Evolutionary conservation across 2,113 vertebrate species (phyloP), one percentile per base, ranked within the genome.

Genomic region (Balaeniceps rex): DNA sequence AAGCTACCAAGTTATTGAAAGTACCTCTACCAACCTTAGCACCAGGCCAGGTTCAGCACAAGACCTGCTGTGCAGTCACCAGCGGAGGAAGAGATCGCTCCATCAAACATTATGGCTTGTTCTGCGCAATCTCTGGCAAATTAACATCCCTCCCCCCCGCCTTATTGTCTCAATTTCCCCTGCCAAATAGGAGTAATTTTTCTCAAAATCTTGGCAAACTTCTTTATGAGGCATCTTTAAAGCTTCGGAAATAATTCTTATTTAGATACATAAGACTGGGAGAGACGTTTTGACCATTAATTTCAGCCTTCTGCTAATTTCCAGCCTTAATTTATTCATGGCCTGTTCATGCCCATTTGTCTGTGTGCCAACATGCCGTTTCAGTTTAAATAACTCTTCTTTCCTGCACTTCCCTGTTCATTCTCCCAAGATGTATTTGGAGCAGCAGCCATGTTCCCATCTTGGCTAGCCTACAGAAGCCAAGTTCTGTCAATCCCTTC

Each of bases 261-360:
- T 80, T 96, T 92, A 88, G 93, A 83, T 88, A 90, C 36, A 8
- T 61, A 88, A 91, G 63, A 69, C 84, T 3, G 6, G 0, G 54
- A 19, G 10, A 90, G 78, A 63, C 33, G n/a, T 93, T 95, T 51
- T 93, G 82, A 66, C 58, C 94, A 90, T 94, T 86, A 92, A 93
- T 95, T 91, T 94, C 63, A 92, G 63, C 46, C 82, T 86, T 69
- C 85, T 86, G 87, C 76, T 96, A 97, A 96, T 95, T 96, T 78
- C 83, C 90, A 92, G 76, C 51, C 47, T 87, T 71, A 83, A 95
- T 94, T 93, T 97, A 96, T 95, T 93, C 85, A 90, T 38, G 68
- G 83, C 64, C 55, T 86, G 85, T 34, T 94, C 79, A 40, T 90
- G 91, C 26, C 79, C 85, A 83, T 96, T 94, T 92, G 92, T 83